These are phyloP conservation scores for Caerostris extrusa DNA, from an alignment of 1,140 invertebrate species.

Conservation along the genomic window DNA sequence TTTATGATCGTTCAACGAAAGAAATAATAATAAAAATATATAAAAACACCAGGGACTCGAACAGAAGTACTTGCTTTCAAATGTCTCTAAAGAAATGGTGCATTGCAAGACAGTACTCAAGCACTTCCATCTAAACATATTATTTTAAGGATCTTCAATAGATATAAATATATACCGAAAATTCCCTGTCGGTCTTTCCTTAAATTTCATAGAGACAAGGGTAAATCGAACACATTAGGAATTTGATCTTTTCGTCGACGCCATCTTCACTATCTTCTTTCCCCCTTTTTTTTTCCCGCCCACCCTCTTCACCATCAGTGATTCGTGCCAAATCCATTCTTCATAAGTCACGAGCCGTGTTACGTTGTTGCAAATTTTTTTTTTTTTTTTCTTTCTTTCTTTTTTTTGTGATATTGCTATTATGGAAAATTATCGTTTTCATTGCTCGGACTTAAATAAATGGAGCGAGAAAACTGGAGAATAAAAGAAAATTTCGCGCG, in stretches of 20 bases:
- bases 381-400: neutral
- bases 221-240: constrained; percentile 22
- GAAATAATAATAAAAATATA: neutral
- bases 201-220: constrained; percentile 11
- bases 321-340: constrained; percentile 26
- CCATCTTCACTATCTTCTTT: neutral
- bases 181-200: neutral
- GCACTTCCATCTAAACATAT: neutral
- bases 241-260: constrained; percentile 16
- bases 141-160: neutral
- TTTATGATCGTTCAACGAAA: neutral
- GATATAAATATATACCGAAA: neutral
- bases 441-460: constrained; percentile 37
- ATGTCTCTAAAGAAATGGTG: neutral
- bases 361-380: neutral
- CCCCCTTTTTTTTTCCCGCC: neutral
- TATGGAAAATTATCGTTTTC: constrained; percentile 36
- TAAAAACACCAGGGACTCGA: neutral
- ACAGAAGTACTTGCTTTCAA: neutral
- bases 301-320: neutral
- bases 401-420: neutral
- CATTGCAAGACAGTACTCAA: neutral
- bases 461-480: constrained; percentile 34
- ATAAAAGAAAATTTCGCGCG: constrained; percentile 18
- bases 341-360: constrained; percentile 25